A percentile compares a stretch with the other conserved stretches of the same genome.
These are phyloP conservation scores for Loris lydekkerianus DNA, from an alignment of 2,797 vertebrate genomes.

Conservation along the genomic window DNA sequence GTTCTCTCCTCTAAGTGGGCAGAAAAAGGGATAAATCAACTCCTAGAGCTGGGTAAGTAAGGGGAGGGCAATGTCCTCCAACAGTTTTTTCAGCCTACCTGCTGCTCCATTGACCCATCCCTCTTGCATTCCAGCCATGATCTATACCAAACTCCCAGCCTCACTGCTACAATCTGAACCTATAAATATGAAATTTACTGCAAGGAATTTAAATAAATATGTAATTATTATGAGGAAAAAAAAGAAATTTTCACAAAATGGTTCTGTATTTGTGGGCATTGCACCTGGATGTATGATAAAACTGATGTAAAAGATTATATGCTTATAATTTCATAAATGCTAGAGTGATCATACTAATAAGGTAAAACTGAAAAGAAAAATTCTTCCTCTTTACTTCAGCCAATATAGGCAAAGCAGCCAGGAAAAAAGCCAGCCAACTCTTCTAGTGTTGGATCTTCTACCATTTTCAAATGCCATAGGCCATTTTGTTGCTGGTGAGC, in stretches of 20 bases:
- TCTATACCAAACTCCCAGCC: not conserved
- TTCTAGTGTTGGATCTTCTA: too few species aligned
- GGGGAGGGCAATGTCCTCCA: not conserved
- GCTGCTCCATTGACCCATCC: not conserved
- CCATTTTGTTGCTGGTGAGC: not conserved
- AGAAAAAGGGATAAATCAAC: not conserved
- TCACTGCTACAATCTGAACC: not conserved
- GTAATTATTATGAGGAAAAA: not conserved
- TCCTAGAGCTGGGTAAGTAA: not conserved
- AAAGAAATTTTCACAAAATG: constrained; percentile 2
- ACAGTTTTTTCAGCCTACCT: not conserved
- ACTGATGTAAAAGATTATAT: not conserved
- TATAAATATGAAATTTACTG: constrained; percentile 30
- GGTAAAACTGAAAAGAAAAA: constrained; percentile 30
- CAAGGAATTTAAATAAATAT: constrained; percentile 8
- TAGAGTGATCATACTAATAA: not conserved
- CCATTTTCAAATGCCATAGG: too few species aligned
- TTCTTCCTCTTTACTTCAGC: not conserved
- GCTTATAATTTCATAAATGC: not conserved
- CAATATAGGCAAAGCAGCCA: too few species aligned
- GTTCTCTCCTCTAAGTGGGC: not conserved
- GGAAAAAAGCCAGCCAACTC: too few species aligned
- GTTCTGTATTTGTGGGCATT: constrained; percentile 38
- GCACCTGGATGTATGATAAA: not conserved
- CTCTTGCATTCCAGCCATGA: not conserved